These are phyloP conservation scores for Lithophane leautieri DNA, from an alignment of 2,888 invertebrate species.

Conservation along the genomic window DNA sequence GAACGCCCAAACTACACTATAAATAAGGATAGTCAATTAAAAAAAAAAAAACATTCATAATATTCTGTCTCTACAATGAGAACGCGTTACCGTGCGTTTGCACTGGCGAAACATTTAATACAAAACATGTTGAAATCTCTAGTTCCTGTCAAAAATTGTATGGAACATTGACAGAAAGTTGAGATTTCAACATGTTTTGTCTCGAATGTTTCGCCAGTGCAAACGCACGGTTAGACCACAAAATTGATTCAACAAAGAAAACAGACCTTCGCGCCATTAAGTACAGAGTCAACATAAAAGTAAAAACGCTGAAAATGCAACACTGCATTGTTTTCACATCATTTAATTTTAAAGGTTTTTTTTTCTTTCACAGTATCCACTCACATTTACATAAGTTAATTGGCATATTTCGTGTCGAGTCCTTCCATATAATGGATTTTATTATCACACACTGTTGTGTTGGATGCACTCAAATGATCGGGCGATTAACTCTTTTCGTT, in stretches of 20 bases:
- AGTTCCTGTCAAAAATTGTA: no score
- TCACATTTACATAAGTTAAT: slow-evolving; percentile 67
- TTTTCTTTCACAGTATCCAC: slow-evolving; percentile 44
- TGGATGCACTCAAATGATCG: slow-evolving; percentile 62
- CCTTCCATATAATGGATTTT: slow-evolving; percentile 66
- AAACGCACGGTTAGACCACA: background rate
- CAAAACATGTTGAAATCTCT: no score
- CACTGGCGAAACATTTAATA: no score
- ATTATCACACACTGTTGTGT: slow-evolving; percentile 49
- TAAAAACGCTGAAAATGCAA: slow-evolving; percentile 36
- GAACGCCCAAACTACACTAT: no score
- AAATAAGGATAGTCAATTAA: no score
- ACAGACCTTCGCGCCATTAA: slow-evolving; percentile 10
- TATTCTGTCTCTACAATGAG: no score
- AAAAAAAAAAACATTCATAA: no score
- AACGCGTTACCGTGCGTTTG: no score
- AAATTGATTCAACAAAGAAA: slow-evolving; percentile 15
- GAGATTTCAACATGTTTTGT: no score
- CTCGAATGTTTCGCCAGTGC: no score
- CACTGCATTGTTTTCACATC: slow-evolving; percentile 41
- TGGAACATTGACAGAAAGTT: no score
- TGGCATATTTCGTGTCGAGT: slow-evolving; percentile 66
- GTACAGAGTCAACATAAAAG: slow-evolving; percentile 22
- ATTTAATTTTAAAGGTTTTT: slow-evolving; percentile 49
- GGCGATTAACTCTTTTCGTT: slow-evolving; percentile 49